phyloP scores from a whole-genome alignment of 2,888 invertebrate species.

The Liopterus haemorrhoidalis region DNA sequence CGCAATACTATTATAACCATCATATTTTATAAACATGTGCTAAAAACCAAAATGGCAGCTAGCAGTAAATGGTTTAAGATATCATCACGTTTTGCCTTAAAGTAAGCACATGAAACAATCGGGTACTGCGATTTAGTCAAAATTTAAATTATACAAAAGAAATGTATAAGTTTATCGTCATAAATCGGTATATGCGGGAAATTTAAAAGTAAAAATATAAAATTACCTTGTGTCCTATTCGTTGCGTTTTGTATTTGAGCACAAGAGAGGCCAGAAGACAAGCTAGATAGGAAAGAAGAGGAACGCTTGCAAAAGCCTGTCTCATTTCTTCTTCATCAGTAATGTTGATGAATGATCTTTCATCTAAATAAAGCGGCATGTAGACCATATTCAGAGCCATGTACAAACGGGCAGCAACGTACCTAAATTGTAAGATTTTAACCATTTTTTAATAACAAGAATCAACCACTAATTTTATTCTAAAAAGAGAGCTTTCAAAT shows the following conservation, averaged over 20 bases:
- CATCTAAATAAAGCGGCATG: slow-evolving; percentile 79
- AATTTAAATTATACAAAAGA: too few relatives aligned
- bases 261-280: slow-evolving; percentile 73
- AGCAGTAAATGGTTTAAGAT: too few relatives aligned
- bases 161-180: too few relatives aligned
- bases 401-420: slow-evolving; percentile 82
- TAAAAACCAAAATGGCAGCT: too few relatives aligned
- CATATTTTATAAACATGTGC: too few relatives aligned
- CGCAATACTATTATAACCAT: too few relatives aligned
- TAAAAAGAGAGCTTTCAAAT: not conserved
- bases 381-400: slow-evolving; percentile 83
- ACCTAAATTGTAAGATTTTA: slow-evolving; percentile 47
- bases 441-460: not conserved
- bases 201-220: too few relatives aligned
- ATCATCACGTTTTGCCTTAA: too few relatives aligned
- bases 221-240: slow-evolving; percentile 63
- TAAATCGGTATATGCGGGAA: too few relatives aligned
- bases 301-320: slow-evolving; percentile 71
- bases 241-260: slow-evolving; percentile 61
- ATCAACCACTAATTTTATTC: not conserved
- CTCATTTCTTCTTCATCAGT: slow-evolving; percentile 35
- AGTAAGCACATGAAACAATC: too few relatives aligned
- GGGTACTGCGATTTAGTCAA: too few relatives aligned
- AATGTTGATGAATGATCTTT: slow-evolving; percentile 46
- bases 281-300: slow-evolving; percentile 66